Conservation (phyloP, 2,888 invertebrate species). For the Acleris laterana region DNA sequence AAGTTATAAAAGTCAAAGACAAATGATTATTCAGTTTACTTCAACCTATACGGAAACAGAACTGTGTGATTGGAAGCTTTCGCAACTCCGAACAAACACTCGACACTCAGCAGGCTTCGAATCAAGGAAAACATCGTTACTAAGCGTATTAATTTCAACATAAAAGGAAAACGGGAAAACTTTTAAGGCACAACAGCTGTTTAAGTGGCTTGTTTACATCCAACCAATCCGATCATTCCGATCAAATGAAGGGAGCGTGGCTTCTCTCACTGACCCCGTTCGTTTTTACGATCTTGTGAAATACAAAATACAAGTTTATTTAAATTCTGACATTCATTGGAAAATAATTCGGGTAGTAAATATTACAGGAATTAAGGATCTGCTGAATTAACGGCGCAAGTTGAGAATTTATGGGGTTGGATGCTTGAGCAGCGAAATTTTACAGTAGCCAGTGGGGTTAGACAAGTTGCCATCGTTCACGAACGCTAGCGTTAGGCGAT, state of each 20-base stretch:
- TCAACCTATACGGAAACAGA: no score
- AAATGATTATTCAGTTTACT: no score
- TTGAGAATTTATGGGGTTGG: constrained; percentile 18
- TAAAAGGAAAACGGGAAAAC: constrained; percentile 28
- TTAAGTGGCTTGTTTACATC: constrained; percentile 32
- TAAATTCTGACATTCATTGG: constrained; percentile 18
- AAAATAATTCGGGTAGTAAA: constrained; percentile 24
- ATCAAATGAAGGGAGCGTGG: constrained; percentile 13
- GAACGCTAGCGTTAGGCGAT: no score
- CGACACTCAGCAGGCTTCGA: neutral
- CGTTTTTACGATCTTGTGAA: constrained; percentile 9
- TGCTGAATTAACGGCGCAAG: constrained; percentile 23
- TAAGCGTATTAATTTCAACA: constrained; percentile 20
- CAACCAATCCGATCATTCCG: neutral
- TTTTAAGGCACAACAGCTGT: constrained; percentile 30
- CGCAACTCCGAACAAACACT: no score
- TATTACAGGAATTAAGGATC: constrained; percentile 19
- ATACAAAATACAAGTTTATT: constrained; percentile 22
- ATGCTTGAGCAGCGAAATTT: constrained; percentile 3
- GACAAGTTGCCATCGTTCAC: no score
- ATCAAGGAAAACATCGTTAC: constrained; percentile 22
- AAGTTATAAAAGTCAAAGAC: no score
- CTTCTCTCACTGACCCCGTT: constrained; percentile 7
- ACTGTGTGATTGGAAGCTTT: no score
- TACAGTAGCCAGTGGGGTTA: neutral